Evolutionary conservation across 1,140 invertebrate species (phyloP), one percentile per base, ranked within the genome.

Genomic region (Helicoverpa zea): DNA sequence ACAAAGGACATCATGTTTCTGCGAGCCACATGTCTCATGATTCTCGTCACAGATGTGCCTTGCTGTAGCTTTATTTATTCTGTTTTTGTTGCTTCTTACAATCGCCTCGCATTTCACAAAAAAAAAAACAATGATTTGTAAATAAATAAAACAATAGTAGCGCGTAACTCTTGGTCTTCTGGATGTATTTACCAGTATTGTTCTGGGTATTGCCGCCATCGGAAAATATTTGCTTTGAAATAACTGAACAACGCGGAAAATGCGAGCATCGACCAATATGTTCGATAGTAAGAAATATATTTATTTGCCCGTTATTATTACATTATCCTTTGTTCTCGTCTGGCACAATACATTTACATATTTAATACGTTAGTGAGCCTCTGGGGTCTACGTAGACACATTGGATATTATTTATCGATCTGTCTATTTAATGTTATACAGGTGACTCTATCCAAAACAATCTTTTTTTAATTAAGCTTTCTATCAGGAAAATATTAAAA

Each of bases 211-310:
- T 59, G 18, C 18, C 23, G 23, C 58, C 58, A 59, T 29, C 58
- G 58, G 63, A 49, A 66, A 49, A 66, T 66, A 66, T 66, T 66
- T 66, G 63, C 63, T 49, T 66, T 66, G 63, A 16, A 49, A 66
- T 49, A 49, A 49, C 63, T 23, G n/a, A 16, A 64, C 13, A 64
- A 18, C 63, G 63, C 43, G 16, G 12, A 66, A 47, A 47, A 66
- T 66, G 63, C 16, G 63, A 64, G 43, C 61, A 58, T 58, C n/a
- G n/a, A 58, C 54, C 2, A 16, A 10, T 9, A 47, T 5, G 16
- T 12, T 66, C 35, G n/a, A 66, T 49, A 23, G n/a, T 49, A 23
- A 49, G 18, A 2, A 66, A 47, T 49, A 10, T 66, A n/a, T 49
- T 49, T 47, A n/a, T 16, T 66, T 47, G 14, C 61, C 0, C 29